phyloP scores from a whole-genome alignment of 1,140 invertebrate species.

The Coboldia fuscipes region DNA sequence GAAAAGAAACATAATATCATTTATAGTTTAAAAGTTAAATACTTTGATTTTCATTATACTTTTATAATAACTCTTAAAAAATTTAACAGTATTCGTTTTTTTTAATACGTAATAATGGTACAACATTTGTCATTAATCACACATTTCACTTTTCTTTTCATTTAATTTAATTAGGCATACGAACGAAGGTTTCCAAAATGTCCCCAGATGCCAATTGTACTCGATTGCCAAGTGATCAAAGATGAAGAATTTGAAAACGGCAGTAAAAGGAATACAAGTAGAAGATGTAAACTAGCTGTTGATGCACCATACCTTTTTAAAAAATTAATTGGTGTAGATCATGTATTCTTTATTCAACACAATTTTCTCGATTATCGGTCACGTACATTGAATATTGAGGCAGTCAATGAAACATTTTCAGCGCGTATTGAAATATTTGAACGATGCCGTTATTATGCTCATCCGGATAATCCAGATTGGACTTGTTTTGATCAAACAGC shows the following conservation, averaged over 20 bases:
- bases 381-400: constrained; percentile 74
- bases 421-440: constrained; percentile 70
- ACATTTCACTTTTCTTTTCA: neutral
- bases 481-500: constrained; percentile 94
- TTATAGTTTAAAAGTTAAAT: too few species aligned
- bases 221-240: constrained; percentile 66
- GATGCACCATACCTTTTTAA: constrained; percentile 91
- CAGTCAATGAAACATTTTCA: constrained; percentile 83
- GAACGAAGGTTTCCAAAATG: constrained; percentile 84
- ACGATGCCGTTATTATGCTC: constrained; percentile 87
- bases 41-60: too few species aligned
- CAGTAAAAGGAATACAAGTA: constrained; percentile 58
- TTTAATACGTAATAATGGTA: neutral
- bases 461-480: constrained; percentile 87
- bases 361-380: constrained; percentile 65
- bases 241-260: constrained; percentile 64
- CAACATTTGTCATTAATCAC: neutral
- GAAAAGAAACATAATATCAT: too few species aligned
- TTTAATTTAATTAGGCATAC: constrained; percentile 56
- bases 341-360: constrained; percentile 81
- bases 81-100: neutral
- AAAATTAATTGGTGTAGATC: constrained; percentile 90
- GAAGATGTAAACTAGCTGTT: constrained; percentile 78
- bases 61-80: neutral
- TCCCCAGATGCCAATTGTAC: constrained; percentile 85